Conservation (phyloP, 1,140 invertebrate genomes). For the Proctacanthus coquilletti region DNA sequence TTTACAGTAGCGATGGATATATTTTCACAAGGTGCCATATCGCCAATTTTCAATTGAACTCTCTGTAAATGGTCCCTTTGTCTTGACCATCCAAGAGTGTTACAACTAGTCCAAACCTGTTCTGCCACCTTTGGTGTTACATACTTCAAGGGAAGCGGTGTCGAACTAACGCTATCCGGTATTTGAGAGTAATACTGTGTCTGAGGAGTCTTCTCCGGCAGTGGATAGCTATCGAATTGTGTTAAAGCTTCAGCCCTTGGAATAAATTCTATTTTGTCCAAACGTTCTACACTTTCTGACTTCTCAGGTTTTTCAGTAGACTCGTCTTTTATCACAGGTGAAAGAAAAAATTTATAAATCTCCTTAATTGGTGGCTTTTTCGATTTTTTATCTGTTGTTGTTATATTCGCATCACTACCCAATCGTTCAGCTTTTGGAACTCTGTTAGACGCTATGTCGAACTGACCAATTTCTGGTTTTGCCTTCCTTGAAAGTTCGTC, state of each 20-base stretch:
- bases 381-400: no score
- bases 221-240: slow-evolving; percentile 16
- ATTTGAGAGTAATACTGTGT: slow-evolving; percentile 16
- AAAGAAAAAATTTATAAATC: no score
- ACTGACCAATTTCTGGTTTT: no score
- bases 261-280: no score
- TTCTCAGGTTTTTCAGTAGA: no score
- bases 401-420: no score
- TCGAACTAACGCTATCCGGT: background rate
- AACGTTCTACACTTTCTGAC: no score
- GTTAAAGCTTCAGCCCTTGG: slow-evolving; percentile 22
- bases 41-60: slow-evolving; percentile 51
- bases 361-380: no score
- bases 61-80: slow-evolving; percentile 63
- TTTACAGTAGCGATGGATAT: slow-evolving; percentile 67
- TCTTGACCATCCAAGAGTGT: slow-evolving; percentile 67
- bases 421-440: slow-evolving; percentile 21
- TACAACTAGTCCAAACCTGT: slow-evolving; percentile 43
- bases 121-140: slow-evolving; percentile 6
- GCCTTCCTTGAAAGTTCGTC: slow-evolving; percentile 24
- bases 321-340: no score
- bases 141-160: background rate
- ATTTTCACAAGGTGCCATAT: slow-evolving; percentile 68
- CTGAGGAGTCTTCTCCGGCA: slow-evolving; percentile 21
- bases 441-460: no score